Evolutionary conservation across 2,113 vertebrate species (phyloP).

Genomic region (Lophotis ruficrista): DNA sequence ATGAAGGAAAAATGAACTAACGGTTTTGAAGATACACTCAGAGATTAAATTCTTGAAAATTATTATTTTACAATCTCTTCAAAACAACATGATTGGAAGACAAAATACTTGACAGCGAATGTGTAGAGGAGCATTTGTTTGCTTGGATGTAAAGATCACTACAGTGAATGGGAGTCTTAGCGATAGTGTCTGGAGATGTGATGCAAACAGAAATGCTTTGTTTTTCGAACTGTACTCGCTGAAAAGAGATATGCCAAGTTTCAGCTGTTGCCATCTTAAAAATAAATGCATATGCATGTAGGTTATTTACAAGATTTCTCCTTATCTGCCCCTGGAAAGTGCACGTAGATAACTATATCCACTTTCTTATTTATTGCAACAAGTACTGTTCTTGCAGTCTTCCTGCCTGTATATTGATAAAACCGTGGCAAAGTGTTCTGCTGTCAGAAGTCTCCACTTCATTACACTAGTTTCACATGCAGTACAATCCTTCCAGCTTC

Average conservation of each 20-base stretch:
- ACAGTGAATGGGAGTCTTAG: not conserved
- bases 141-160: not conserved
- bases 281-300: not conserved
- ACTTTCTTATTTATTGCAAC: not conserved
- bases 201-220: not conserved
- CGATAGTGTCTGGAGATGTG: not conserved
- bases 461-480: not conserved
- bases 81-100: slow-evolving; percentile 43
- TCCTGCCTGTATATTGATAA: not conserved
- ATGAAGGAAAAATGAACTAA: not conserved
- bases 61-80: slow-evolving; percentile 34
- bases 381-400: not conserved
- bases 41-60: slow-evolving; percentile 47
- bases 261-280: not conserved
- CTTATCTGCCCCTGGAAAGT: not conserved
- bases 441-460: not conserved
- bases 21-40: slow-evolving; percentile 4
- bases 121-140: slow-evolving; percentile 6
- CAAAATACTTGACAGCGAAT: slow-evolving; percentile 40
- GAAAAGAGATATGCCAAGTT: not conserved
- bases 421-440: not conserved
- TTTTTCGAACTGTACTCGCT: not conserved
- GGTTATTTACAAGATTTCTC: not conserved
- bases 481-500: not conserved
- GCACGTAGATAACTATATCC: not conserved